A percentile compares a stretch with the other conserved stretches of the same genome.
Evolutionary conservation across 2,888 invertebrate species (phyloP).

Genomic region (Encarsia formosa): DNA sequence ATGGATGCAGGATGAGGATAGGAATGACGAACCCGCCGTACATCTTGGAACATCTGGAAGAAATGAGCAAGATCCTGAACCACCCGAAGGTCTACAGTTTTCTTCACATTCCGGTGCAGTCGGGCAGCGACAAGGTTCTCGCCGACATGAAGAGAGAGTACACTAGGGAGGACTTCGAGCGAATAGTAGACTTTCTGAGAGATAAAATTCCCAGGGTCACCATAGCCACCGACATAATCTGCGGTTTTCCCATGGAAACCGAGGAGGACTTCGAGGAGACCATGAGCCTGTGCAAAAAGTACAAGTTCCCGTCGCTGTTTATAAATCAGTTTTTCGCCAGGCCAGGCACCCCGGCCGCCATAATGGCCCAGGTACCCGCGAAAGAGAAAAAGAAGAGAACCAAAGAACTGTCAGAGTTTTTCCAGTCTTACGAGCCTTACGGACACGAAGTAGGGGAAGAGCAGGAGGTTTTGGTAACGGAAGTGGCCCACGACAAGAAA

Average conservation of each 20-base stretch:
- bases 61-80: conserved; percentile 79
- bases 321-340: conserved; percentile 98
- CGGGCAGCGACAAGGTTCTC: conserved; percentile 92
- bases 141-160: conserved; percentile 97
- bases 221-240: conserved; percentile 96
- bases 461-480: conserved; percentile 85
- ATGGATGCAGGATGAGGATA: conserved; percentile 75
- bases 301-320: conserved; percentile 89
- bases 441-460: conserved; percentile 62
- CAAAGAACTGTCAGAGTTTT: conserved; percentile 80
- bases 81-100: conserved; percentile 93
- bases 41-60: conserved; percentile 88
- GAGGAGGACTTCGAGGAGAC: conserved; percentile 86
- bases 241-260: conserved; percentile 97
- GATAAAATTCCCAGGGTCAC: conserved; percentile 82
- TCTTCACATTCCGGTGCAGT: conserved; percentile 95
- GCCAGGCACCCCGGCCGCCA: conserved; percentile 94
- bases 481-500: conserved; percentile 84
- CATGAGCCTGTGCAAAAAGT: conserved; percentile 73
- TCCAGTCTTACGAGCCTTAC: conserved; percentile 86
- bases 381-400: conserved; percentile 88
- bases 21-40: conserved; percentile 99
- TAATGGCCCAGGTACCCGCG: conserved; percentile 77
- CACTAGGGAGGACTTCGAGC: conserved; percentile 80
- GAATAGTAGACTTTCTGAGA: conserved; percentile 79